Percentiles rank a stretch among this genome's conserved stretches.
These are phyloP conservation scores for Apocrypta bakeri DNA, from an alignment of 1,140 invertebrate genomes.

Conservation along the genomic window DNA sequence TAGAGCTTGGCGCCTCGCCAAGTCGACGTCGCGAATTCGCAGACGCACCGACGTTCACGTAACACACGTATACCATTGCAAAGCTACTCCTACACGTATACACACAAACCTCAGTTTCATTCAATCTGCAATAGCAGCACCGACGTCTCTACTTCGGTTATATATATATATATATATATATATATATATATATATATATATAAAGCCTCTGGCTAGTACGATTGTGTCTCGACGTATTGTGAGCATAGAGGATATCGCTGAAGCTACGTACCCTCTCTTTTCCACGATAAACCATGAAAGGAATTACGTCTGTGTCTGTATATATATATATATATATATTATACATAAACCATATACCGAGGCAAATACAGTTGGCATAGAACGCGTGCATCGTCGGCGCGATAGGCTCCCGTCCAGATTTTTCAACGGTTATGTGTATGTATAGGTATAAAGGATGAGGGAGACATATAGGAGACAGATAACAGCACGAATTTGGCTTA, in stretches of 20 bases:
- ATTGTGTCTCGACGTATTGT: constrained; percentile 15
- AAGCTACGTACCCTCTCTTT: neutral
- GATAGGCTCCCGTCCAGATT: constrained; percentile 43
- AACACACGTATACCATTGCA: neutral
- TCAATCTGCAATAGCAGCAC: neutral
- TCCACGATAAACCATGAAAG: neutral
- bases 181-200: too few species aligned
- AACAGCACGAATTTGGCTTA: too few species aligned
- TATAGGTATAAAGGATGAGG: neutral
- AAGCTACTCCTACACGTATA: neutral
- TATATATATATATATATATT: too few species aligned
- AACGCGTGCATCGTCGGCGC: neutral
- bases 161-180: neutral
- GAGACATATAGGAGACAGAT: neutral
- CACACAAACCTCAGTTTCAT: neutral
- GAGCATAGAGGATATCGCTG: neutral
- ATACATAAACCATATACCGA: too few species aligned
- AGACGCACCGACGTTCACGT: neutral
- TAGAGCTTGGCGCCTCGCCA: constrained; percentile 46
- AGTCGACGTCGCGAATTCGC: neutral
- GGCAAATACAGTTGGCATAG: too few species aligned
- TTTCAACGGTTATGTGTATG: neutral
- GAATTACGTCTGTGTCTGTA: neutral
- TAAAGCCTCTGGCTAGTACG: neutral
- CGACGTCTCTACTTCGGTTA: neutral